These are phyloP conservation scores for Oncorhynchus masou DNA, from an alignment of 2,113 vertebrate species.

Conservation along the genomic window DNA sequence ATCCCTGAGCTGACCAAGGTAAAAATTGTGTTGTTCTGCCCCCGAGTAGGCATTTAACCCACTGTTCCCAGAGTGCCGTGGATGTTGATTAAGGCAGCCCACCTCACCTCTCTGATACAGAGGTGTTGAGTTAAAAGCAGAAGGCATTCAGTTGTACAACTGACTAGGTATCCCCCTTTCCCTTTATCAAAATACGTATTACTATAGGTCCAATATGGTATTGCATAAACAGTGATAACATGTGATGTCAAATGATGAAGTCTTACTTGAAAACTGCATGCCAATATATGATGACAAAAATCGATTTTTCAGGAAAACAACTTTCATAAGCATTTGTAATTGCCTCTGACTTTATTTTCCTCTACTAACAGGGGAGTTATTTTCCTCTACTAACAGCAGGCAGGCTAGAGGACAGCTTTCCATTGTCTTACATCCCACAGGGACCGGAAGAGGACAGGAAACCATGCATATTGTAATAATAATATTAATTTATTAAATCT, in stretches of 20 bases:
- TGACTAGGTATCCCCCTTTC: too few species aligned
- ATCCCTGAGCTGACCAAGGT: too few species aligned
- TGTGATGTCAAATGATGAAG: background rate
- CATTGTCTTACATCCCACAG: constrained; percentile 2
- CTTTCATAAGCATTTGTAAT: background rate
- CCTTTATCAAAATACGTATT: background rate
- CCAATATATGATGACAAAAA: background rate
- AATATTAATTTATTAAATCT: constrained; percentile 43
- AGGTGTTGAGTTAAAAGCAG: too few species aligned
- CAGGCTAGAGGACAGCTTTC: background rate
- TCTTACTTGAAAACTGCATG: background rate
- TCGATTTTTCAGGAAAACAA: background rate
- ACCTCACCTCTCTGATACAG: too few species aligned
- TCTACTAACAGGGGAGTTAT: background rate
- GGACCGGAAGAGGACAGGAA: background rate
- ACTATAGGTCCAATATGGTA: background rate
- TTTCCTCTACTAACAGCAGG: constrained; percentile 1
- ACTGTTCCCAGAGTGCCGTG: too few species aligned
- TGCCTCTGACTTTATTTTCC: constrained; percentile 15
- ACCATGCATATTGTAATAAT: constrained; percentile 22
- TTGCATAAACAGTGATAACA: background rate
- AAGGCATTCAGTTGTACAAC: too few species aligned
- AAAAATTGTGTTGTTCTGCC: too few species aligned
- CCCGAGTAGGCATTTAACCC: too few species aligned
- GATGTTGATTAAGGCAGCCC: too few species aligned